Percentiles rank a stretch among this genome's conserved stretches.
Conservation (phyloP, 2,113 vertebrate genomes). For the Perca flavescens region DNA sequence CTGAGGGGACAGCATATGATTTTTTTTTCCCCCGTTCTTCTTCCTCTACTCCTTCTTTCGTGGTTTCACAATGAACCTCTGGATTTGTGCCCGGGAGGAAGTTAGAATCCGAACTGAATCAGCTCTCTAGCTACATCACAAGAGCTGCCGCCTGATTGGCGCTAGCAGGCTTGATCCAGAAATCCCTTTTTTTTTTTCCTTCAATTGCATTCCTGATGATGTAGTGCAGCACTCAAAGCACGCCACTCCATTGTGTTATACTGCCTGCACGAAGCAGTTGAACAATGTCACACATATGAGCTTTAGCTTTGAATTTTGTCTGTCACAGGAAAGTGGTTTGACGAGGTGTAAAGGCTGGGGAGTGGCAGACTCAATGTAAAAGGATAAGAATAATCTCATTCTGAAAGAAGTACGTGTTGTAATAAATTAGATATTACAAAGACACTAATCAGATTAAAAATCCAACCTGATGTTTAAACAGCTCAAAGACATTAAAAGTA, state of each 20-base stretch:
- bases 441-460: conserved; percentile 7
- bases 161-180: conserved; percentile 32
- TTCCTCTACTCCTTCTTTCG: conserved; percentile 47
- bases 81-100: conserved; percentile 69
- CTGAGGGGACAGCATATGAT: conserved; percentile 67
- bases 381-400: conserved; percentile 23
- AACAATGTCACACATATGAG: conserved; percentile 12
- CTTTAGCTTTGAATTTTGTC: conserved; percentile 2
- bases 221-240: not conserved
- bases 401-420: not conserved
- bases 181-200: not conserved
- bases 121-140: conserved; percentile 57
- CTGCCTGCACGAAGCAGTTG: conserved; percentile 6
- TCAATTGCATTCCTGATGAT: conserved; percentile 20
- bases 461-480: not conserved
- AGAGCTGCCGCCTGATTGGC: conserved; percentile 61
- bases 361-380: not conserved
- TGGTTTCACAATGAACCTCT: conserved; percentile 73
- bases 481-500: conserved; percentile 2
- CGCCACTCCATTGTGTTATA: not conserved
- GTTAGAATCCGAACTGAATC: conserved; percentile 63
- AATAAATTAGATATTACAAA: conserved; percentile 1
- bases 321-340: not conserved
- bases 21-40: conserved; percentile 6
- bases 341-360: not conserved